phyloP scores from a whole-genome alignment of 2,113 vertebrate species.

The Saccopteryx leptura region DNA sequence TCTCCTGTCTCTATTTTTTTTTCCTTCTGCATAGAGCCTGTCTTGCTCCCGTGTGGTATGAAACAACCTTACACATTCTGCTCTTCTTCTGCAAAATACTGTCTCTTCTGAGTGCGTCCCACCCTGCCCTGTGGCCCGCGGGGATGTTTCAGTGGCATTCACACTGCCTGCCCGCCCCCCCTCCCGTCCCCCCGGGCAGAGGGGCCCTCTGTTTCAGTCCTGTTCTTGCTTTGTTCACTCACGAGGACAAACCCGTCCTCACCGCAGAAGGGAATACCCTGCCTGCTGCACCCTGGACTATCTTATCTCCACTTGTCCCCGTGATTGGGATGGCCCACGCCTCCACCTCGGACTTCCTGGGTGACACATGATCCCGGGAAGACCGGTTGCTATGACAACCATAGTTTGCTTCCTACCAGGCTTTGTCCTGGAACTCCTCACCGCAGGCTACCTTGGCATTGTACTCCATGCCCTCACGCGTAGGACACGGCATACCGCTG shows the following conservation, averaged over 20 bases:
- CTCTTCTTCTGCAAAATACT: neutral
- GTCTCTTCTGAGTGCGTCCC: neutral
- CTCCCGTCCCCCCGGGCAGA: neutral
- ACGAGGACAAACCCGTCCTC: slow-evolving; percentile 43
- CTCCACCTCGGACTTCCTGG: neutral
- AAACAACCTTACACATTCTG: neutral
- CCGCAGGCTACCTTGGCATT: slow-evolving; percentile 69
- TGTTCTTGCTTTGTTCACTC: neutral
- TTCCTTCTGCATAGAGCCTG: neutral
- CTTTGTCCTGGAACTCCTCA: slow-evolving; percentile 65
- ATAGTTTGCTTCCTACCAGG: slow-evolving; percentile 67
- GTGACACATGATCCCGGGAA: neutral
- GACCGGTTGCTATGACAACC: slow-evolving; percentile 63
- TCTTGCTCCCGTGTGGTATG: neutral
- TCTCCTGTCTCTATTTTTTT: neutral
- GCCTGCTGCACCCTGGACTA: neutral
- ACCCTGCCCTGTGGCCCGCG: neutral
- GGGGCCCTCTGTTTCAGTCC: neutral
- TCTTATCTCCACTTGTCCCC: too few species aligned
- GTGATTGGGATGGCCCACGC: too few species aligned
- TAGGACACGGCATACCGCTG: slow-evolving; percentile 61
- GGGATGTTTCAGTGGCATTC: neutral
- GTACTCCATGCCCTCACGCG: slow-evolving; percentile 45
- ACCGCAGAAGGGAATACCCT: neutral
- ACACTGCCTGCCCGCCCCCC: neutral